Base-by-base conservation (phyloP, 2,113 vertebrate species). In the Theropithecus gelada region DNA sequence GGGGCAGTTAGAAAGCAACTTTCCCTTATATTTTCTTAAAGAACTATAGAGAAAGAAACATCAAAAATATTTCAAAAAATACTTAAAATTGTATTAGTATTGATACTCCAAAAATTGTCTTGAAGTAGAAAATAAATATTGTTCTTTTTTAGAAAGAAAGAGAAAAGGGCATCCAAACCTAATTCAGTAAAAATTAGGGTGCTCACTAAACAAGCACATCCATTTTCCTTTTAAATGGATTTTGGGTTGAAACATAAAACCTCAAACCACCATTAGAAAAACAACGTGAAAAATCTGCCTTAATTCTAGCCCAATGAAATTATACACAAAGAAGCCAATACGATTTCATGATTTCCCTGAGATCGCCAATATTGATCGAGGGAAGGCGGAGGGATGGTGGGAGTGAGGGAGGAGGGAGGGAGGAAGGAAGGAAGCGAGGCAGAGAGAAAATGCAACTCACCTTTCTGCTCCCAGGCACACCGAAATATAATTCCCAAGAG, bases 261-360 rank as follows among this genome's bases (percentile, higher is more conserved):
- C 20, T 97, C 66, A 90, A 96, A 80, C 88, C 61, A 59, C 76
- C 45, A 78, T 92, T 92, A 94, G 87, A 94, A 96, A 97, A 96
- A 95, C 84, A 94, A 97, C 10, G 6, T 94, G 96, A 93, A 98
- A 97, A 98, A 97, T 93, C 96, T 98, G 98, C 97, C 95, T 96
- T 96, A 98, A 98, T 98, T 98, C 95, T 97, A 94, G 96, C 79
- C 93, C 97, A 97, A 94, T 97, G 95, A 98, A 98, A 98, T 97
- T 96, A 97, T 97, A 97, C 96, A 98, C 98, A 98, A 98, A 98
- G 98, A 98, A 97, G 89, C 97, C 96, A 98, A 96, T 96, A 90
- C 79, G 90, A 95, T 97, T 98, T 97, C 96, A 96, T 88, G 97
- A 97, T 98, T 98, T 97, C 97, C 89, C 97, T 84, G 95, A 98